Conservation (phyloP, 1,140 invertebrate species). For the Leptestheria dahalacensis region DNA sequence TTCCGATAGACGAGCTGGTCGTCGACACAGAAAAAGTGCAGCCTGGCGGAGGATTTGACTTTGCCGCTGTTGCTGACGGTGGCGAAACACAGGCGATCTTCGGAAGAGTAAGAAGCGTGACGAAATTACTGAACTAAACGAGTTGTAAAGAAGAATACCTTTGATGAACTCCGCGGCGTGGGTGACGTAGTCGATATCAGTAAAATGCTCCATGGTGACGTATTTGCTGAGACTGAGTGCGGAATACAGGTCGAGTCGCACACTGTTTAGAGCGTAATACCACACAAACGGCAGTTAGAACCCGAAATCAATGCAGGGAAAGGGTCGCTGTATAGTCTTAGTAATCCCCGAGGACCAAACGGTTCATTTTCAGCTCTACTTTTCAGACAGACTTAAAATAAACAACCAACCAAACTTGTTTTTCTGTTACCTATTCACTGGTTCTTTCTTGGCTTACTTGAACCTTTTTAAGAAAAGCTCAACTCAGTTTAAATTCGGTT, state of each 20-base stretch:
- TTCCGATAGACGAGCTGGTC: conserved; percentile 88
- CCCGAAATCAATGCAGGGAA: too few relatives aligned
- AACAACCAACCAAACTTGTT: too few relatives aligned
- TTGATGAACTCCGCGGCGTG: neutral
- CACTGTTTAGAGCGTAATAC: neutral
- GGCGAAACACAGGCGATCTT: conserved; percentile 87
- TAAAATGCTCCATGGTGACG: neutral
- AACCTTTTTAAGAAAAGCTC: too few relatives aligned
- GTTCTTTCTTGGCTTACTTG: too few relatives aligned
- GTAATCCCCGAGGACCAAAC: too few relatives aligned
- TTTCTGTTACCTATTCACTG: too few relatives aligned
- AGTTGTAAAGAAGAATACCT: neutral
- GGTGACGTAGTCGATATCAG: neutral
- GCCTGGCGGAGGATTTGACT: conserved; percentile 67
- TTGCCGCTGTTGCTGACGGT: conserved; percentile 58
- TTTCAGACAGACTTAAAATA: too few relatives aligned
- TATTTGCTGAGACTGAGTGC: neutral
- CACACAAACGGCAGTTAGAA: too few relatives aligned
- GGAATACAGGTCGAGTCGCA: neutral
- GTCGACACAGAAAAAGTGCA: conserved; percentile 86
- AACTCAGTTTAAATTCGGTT: too few relatives aligned
- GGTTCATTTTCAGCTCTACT: too few relatives aligned
- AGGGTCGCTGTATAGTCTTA: too few relatives aligned
- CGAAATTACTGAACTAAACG: neutral
- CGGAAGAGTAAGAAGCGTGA: conserved; percentile 20